phyloP scores from a whole-genome alignment of 2,797 vertebrate species.

The Amphiprion clarkii region DNA sequence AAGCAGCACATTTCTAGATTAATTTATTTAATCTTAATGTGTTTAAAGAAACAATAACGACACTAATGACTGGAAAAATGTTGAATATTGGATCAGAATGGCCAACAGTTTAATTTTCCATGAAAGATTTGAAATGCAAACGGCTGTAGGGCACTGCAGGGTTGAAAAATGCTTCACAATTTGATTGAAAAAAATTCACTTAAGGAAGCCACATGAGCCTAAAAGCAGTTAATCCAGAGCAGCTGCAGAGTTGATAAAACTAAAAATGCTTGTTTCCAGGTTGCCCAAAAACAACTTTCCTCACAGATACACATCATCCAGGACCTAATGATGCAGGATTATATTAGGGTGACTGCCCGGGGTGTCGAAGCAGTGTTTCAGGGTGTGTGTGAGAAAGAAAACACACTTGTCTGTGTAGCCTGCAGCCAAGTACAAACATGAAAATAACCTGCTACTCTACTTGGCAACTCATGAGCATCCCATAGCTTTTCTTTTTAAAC shows the following conservation, averaged over 20 bases:
- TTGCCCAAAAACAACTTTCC: not conserved
- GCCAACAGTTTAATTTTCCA: no score
- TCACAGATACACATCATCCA: not conserved
- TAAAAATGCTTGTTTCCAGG: not conserved
- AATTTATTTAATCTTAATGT: no score
- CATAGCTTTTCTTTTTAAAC: constrained; percentile 13
- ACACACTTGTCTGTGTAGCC: constrained; percentile 30
- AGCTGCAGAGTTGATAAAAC: not conserved
- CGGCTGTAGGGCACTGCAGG: no score
- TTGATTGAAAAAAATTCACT: not conserved
- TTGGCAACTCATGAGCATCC: not conserved
- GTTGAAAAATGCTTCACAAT: not conserved
- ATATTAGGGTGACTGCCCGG: not conserved
- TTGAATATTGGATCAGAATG: no score
- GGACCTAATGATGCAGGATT: not conserved
- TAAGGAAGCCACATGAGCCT: not conserved
- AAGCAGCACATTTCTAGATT: no score
- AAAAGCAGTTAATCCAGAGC: constrained; percentile 6
- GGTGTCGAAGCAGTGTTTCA: not conserved
- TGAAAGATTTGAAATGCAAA: no score
- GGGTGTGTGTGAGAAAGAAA: constrained; percentile 27
- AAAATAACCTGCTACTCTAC: constrained; percentile 5
- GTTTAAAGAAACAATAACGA: no score
- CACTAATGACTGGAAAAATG: no score
- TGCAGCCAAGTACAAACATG: constrained; percentile 36